Evolutionary conservation across 2,797 vertebrate genomes (phyloP).

Genomic region (Gobio occitaniae): DNA sequence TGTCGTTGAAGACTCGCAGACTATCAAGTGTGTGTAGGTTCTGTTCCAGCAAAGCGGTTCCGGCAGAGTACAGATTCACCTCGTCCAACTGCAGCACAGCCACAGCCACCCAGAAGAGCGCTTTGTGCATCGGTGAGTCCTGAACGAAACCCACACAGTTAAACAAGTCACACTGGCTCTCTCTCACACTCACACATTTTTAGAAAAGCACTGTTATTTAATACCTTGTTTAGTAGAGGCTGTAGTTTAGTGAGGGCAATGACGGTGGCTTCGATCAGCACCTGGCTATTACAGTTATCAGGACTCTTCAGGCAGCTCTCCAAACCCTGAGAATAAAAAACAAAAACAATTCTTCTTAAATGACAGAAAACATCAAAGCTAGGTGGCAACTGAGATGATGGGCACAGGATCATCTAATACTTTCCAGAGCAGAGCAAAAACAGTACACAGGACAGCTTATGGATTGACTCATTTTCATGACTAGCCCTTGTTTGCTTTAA

Average conservation of each 20-base stretch:
- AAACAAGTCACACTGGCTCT: neutral
- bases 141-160: conserved; percentile 58
- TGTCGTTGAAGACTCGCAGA: conserved; percentile 92
- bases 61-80: conserved; percentile 93
- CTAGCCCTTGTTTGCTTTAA: neutral
- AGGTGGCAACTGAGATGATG: neutral
- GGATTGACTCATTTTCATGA: neutral
- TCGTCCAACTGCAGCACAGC: conserved; percentile 95
- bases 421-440: conserved; percentile 2
- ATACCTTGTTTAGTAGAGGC: conserved; percentile 96
- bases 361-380: conserved; percentile 1
- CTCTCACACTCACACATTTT: neutral
- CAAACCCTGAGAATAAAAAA: conserved; percentile 81
- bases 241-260: conserved; percentile 96
- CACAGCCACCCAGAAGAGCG: conserved; percentile 96
- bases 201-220: neutral
- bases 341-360: neutral
- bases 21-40: conserved; percentile 95
- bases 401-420: neutral
- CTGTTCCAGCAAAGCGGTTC: conserved; percentile 92
- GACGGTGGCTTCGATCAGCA: conserved; percentile 96
- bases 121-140: conserved; percentile 97
- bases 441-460: conserved; percentile 1
- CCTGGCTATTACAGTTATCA: conserved; percentile 98
- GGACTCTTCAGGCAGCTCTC: conserved; percentile 97